Conservation (phyloP, 1,140 invertebrate species). For the Zaprionus davidi region DNA sequence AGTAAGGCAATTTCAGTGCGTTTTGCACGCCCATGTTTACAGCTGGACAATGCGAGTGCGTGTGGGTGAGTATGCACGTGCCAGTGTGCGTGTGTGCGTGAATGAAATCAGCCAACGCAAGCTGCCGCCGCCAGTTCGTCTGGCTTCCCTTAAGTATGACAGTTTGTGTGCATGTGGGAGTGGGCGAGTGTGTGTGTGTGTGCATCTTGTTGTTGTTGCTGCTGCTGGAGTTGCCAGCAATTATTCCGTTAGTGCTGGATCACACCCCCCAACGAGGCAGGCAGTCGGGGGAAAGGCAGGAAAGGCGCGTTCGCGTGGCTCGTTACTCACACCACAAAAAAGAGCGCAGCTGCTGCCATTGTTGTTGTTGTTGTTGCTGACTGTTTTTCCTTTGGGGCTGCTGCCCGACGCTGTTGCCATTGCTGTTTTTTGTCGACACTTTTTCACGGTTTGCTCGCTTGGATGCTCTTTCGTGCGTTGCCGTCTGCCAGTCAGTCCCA, state of each 20-base stretch:
- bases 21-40: slow-evolving; percentile 19
- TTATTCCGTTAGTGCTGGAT: slow-evolving; percentile 80
- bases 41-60: slow-evolving; percentile 10
- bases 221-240: slow-evolving; percentile 75
- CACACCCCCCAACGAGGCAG: slow-evolving; percentile 44
- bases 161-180: slow-evolving; percentile 26
- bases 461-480: slow-evolving; percentile 81
- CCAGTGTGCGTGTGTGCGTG: slow-evolving; percentile 41
- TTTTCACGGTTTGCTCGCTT: slow-evolving; percentile 82
- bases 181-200: slow-evolving; percentile 24
- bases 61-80: slow-evolving; percentile 13
- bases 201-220: slow-evolving; percentile 35
- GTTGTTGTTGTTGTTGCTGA: slow-evolving; percentile 18
- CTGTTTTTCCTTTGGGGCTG: slow-evolving; percentile 56
- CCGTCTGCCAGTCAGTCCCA: slow-evolving; percentile 40
- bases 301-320: slow-evolving; percentile 78
- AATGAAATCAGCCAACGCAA: slow-evolving; percentile 74
- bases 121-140: slow-evolving; percentile 73
- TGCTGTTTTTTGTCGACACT: slow-evolving; percentile 80
- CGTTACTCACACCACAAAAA: slow-evolving; percentile 75
- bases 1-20: slow-evolving; percentile 5
- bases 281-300: slow-evolving; percentile 22
- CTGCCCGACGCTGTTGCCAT: slow-evolving; percentile 34
- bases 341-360: slow-evolving; percentile 66
- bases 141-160: slow-evolving; percentile 58